Evolutionary conservation across 1,140 invertebrate genomes (phyloP), one percentile per base, ranked within the genome.

Genomic region (Rhagoletis zephyria): DNA sequence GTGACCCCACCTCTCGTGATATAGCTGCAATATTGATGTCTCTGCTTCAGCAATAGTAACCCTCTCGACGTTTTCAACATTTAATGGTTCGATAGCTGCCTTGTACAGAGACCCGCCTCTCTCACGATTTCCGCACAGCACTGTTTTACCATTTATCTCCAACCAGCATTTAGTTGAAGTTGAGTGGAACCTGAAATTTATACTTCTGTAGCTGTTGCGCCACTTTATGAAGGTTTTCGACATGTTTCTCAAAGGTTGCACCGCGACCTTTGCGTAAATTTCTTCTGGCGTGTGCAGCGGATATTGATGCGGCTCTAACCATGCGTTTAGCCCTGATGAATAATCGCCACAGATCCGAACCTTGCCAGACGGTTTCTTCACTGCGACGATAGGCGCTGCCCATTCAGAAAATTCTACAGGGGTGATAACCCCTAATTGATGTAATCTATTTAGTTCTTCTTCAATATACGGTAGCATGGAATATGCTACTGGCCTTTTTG

Each of bases 321-420:
- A 45, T 30, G 88, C 40, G 16, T 90, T 87, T 10, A 87, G 85
- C 0, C 70, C 87, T 0, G 85, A 64, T 40, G 65, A 87, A 40
- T 87, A 91, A 88, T 92, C 91, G 16, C 87, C 90, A 30, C 30
- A 30, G 30, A 30, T 30, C 30, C 30, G 30, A 30, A 30, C 30
- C 30, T 30, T 30, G 30, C 87, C 88, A 93, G 6, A 93, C 85
- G 88, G 87, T 89, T 93, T 93, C 42, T 88, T 70, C 3, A 93
- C 90, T 19, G 89, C 87, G 0, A 93, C 93, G 4, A 94, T 89
- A 0, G 93, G 93, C n/a, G 91, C 89, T 61, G 92, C 91, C 93
- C 93, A 94, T 74, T 92, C 89, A 65, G 90, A 89, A 87, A 90
- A 88, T 51, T 90, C 85, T 10, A 93, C 89, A 45, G 30, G 87